Conservation (phyloP, 1,140 invertebrate genomes). For the Mya arenaria region DNA sequence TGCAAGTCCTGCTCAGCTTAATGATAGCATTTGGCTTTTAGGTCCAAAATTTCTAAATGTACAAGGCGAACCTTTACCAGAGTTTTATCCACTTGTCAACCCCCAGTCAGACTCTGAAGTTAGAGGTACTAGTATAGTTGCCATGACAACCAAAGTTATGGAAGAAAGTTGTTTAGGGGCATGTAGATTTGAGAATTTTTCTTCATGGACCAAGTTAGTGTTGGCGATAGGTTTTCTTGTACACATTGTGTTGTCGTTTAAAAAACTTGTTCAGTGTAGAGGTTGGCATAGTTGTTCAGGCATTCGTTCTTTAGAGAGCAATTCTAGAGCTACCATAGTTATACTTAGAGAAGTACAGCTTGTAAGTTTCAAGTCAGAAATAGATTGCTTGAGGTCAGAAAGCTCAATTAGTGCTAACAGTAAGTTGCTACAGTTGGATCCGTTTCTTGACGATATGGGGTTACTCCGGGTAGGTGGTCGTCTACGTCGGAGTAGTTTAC, state of each 20-base stretch:
- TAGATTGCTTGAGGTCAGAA: background rate
- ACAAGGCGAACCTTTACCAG: background rate
- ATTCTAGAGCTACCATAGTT: background rate
- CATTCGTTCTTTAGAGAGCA: background rate
- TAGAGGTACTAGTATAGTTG: background rate
- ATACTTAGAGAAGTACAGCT: slow-evolving; percentile 31
- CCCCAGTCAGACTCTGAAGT: slow-evolving; percentile 14
- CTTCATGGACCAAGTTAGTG: slow-evolving; percentile 15
- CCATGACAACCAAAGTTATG: background rate
- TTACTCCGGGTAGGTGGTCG: slow-evolving; percentile 53
- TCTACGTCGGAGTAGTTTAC: background rate
- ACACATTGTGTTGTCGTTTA: background rate
- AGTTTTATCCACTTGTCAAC: background rate
- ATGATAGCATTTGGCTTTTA: background rate
- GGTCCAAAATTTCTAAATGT: background rate
- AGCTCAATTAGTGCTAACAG: background rate
- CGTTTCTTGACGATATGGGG: slow-evolving; percentile 37
- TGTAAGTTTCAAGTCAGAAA: slow-evolving; percentile 1
- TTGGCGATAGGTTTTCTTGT: slow-evolving; percentile 7
- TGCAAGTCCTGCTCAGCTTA: background rate
- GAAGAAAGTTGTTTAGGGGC: background rate
- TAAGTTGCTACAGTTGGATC: background rate
- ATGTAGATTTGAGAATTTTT: slow-evolving; percentile 5
- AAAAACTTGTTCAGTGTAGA: background rate
- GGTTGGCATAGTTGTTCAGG: background rate